Evolutionary conservation across 2,888 invertebrate genomes (phyloP).

Genomic region (Phymatocera aterrima): DNA sequence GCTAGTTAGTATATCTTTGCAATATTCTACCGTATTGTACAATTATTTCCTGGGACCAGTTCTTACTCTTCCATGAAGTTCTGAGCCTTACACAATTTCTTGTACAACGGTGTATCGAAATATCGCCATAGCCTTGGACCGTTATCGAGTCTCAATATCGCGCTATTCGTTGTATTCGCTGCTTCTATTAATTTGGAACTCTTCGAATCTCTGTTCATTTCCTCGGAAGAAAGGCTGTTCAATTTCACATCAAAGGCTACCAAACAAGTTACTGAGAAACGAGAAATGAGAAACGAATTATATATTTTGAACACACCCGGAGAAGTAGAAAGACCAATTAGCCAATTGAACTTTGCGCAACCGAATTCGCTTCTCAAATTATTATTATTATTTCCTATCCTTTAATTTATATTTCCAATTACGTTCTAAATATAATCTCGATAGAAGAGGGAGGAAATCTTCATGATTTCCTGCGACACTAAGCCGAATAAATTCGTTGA

Average conservation of each 20-base stretch:
- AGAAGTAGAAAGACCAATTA: slow-evolving; percentile 39
- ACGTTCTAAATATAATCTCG: slow-evolving; percentile 88
- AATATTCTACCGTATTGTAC: slow-evolving; percentile 47
- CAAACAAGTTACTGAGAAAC: slow-evolving; percentile 83
- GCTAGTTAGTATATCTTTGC: slow-evolving; percentile 52
- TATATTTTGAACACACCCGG: neutral
- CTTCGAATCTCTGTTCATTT: slow-evolving; percentile 79
- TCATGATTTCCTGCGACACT: slow-evolving; percentile 71
- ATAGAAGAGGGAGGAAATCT: slow-evolving; percentile 84
- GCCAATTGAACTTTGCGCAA: neutral
- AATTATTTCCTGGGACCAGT: slow-evolving; percentile 48
- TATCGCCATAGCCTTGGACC: slow-evolving; percentile 83
- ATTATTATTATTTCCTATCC: slow-evolving; percentile 1
- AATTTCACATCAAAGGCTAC: slow-evolving; percentile 84
- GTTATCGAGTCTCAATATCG: slow-evolving; percentile 83
- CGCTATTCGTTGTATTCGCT: slow-evolving; percentile 85
- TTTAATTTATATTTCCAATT: slow-evolving; percentile 65
- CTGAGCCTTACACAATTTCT: slow-evolving; percentile 82
- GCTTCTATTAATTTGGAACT: slow-evolving; percentile 84
- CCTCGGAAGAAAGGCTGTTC: slow-evolving; percentile 80
- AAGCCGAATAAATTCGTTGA: slow-evolving; percentile 81
- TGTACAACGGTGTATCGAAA: slow-evolving; percentile 85
- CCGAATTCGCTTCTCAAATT: too few relatives aligned
- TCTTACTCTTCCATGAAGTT: slow-evolving; percentile 83
- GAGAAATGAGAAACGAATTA: slow-evolving; percentile 17